Conservation (phyloP, 1,140 invertebrate species). For the Heliothis virescens region DNA sequence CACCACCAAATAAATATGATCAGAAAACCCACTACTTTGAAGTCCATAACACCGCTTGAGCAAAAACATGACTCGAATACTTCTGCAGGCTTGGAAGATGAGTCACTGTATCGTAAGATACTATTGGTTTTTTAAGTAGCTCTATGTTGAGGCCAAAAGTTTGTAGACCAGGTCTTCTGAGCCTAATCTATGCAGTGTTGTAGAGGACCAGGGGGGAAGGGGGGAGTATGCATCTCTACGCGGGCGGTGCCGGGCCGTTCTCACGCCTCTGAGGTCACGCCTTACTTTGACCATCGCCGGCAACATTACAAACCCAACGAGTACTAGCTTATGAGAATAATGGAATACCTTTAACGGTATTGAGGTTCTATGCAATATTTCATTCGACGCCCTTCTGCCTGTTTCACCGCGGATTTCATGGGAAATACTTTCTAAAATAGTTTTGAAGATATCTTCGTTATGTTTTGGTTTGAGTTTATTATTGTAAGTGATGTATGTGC, state of each 20-base stretch:
- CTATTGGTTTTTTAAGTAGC: not conserved
- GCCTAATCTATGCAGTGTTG: conserved; percentile 39
- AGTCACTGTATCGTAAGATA: not conserved
- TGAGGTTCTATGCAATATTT: conserved; percentile 60
- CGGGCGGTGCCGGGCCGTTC: conserved; percentile 69
- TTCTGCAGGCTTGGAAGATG: not conserved
- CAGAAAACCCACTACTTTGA: not conserved
- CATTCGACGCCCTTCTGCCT: conserved; percentile 48
- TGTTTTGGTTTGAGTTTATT: not conserved
- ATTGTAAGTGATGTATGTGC: not conserved
- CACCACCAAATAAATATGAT: not conserved
- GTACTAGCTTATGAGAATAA: conserved; percentile 59
- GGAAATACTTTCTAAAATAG: conserved; percentile 42
- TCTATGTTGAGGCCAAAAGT: not conserved
- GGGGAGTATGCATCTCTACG: conserved; percentile 46
- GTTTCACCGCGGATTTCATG: conserved; percentile 30
- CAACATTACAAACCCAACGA: conserved; percentile 53
- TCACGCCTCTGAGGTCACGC: conserved; percentile 82
- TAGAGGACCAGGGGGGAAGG: conserved; percentile 49
- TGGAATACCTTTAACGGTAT: conserved; percentile 69
- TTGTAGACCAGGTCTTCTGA: conserved; percentile 8
- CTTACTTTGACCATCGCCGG: conserved; percentile 77
- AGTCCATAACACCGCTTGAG: no score
- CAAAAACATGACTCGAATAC: no score
- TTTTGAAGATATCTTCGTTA: conserved; percentile 30